Base-by-base conservation (phyloP, 2,797 vertebrate species). In the Eulemur rubriventer region DNA sequence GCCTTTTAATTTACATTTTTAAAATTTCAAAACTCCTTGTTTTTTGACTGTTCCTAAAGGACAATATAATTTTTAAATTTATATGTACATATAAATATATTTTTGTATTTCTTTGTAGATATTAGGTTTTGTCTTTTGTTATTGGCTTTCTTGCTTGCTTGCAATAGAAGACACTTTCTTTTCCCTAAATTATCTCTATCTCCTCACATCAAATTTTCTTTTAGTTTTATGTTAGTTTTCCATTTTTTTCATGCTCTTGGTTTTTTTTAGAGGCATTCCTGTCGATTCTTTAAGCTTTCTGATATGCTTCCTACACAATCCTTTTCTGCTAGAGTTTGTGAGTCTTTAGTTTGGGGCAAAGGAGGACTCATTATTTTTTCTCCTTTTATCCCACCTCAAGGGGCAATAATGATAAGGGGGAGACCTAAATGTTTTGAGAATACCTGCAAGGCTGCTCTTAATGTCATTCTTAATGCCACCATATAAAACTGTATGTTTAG, bases 181-280 rank as follows among this genome's bases (percentile, higher is more conserved):
- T 69, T 70, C 43, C 20, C 76, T 84, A 46, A 92, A 69, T 85
- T 91, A 78, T 73, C 35, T 76, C n/a, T 33, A 46, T 92, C 63
- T 93, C n/a, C 48, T 93, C 65, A 88, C 38, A 72, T 76, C 78
- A 92, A 70, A 11, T 30, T 55, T 55, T 89, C 72, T 92, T 89
- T 95, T 33, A 70, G n/a, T 83, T 85, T 81, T 81, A 59, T 43
- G 22, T 59, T 55, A 73, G 28, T 59, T 96, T 89, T 85, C n/a
- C 30, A 22, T 69, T 67, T 78, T 79, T 48, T 76, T 46, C 12
- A 16, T 59, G 59, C 16, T 38, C 17, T 35, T 67, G 63, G 13
- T 57, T 94, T 38, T 28, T 92, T 24, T 88, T 50, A 41, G 26
- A 22, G 30, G 35, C 17, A 20, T 61, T 76, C 35, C 69, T 43